Base-by-base conservation (phyloP, 2,113 vertebrate genomes). In the Uropsilus gracilis region DNA sequence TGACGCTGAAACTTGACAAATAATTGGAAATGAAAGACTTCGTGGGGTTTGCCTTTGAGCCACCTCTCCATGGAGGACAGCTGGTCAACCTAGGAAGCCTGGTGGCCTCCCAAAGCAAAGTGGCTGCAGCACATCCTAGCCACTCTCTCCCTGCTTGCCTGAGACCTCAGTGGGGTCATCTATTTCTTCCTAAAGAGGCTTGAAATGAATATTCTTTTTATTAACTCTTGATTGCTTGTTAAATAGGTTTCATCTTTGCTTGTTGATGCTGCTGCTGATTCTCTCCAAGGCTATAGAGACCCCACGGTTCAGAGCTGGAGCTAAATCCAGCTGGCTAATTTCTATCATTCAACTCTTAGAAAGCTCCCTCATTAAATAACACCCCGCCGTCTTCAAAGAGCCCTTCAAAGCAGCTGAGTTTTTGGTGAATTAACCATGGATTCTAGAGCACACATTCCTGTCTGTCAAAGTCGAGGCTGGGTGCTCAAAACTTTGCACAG, bases 401-500 rank as follows among this genome's bases (percentile, higher is more conserved):
- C 11, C 18, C 68, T 13, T 0, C 0, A 46, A 32, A 10, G 66
- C 8, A 53, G 46, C 14, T 73, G 32, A 32, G n/a, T 72, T 76
- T 63, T 13, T 69, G 34, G 32, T 57, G 34, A 22, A 4, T 72
- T 61, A 73, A 83, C 57, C 12, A 3, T 17, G 6, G 69, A 5
- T 87, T n/a, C 53, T 16, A 42, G 9, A 50, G 22, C n/a, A 30
- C 13, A 89, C 16, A 44, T 66, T 44, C 13, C 32, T 14, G 24
- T 24, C 20, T 32, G 20, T 3, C 0, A 37, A 24, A 13, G 6
- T 24, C 46, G 3, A 6, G 26, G 24, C 2, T 24, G 26, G 13
- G 3, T 32, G 37, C 8, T 46, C 34, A 48, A 34, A 30, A 6
- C 42, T n/a, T 32, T 30, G 32, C 20, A 3, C 0, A 0, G 14